Evolutionary conservation across 2,797 vertebrate genomes (phyloP).

Genomic region (Chrysocyon brachyurus): DNA sequence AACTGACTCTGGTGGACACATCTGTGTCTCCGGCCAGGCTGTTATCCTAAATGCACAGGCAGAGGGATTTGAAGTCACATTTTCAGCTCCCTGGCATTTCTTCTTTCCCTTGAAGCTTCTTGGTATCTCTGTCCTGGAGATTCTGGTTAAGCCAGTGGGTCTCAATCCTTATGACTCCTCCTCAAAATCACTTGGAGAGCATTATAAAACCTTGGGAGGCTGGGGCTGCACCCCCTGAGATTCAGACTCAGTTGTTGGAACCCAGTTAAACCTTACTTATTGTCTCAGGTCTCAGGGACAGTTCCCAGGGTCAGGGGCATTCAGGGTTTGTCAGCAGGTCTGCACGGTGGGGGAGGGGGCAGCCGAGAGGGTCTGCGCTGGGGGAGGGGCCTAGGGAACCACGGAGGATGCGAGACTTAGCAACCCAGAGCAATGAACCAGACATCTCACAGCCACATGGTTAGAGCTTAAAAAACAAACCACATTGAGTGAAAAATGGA

Average conservation of each 20-base stretch:
- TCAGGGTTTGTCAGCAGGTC: neutral
- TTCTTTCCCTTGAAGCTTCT: neutral
- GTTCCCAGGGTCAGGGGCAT: neutral
- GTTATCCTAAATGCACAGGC: neutral
- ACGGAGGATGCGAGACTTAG: neutral
- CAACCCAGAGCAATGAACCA: neutral
- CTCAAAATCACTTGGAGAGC: neutral
- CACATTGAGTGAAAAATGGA: accelerated
- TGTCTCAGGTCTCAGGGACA: neutral
- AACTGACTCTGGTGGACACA: neutral
- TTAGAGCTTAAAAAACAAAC: neutral
- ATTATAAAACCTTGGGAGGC: neutral
- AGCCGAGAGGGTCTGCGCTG: neutral
- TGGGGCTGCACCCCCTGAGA: neutral
- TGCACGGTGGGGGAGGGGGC: neutral
- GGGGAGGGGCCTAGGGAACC: neutral
- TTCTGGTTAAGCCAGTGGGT: neutral
- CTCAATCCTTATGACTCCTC: no score
- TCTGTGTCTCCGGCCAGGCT: neutral
- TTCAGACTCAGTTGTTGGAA: neutral
- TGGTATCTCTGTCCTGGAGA: neutral
- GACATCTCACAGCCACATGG: accelerated
- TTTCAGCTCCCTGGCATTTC: neutral
- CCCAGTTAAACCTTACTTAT: neutral
- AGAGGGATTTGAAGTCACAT: neutral